Evolutionary conservation across 2,888 invertebrate genomes (phyloP), one percentile per base, ranked within the genome.

Genomic region (Nezara viridula): DNA sequence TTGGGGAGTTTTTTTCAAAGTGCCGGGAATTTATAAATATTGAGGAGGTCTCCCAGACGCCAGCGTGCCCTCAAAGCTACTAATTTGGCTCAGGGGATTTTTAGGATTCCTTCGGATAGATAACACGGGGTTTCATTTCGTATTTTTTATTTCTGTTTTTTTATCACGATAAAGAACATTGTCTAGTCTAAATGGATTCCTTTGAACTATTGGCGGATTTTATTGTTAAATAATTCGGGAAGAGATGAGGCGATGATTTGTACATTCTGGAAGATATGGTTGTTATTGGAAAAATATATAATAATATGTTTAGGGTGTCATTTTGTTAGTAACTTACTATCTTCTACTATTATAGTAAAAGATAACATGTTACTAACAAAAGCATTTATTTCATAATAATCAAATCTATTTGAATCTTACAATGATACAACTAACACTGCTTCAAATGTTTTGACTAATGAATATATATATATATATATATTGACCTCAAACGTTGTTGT

Each of bases 11-110:
- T 66, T 66, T 66, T 66, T 66, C 66, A 66, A 66, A 66, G 66
- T 32, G 66, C 66, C 66, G 66, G 66, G 66, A 66, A 66, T 66
- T 66, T 32, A 66, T 66, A 66, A 66, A 66, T 66, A 66, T 66
- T 66, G 66, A 66, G 32, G 66, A 66, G 66, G 19, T 32, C 66
- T 4, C 66, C 66, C 66, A 66, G 66, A 66, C 66, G 66, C 66
- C 66, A 66, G 66, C 19, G 7, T 32, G 16, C 66, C 19, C 66
- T 6, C 66, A 66, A 66, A 32, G 66, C 66, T 66, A 66, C 66
- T 66, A 66, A 66, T 66, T 66, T 66, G 66, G 66, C 66, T 19
- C 19, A 14, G 14, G 16, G 14, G 66, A 66, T 66, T 32, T 66
- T 66, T 66, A 1, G 66, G 32, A 66, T 66, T 66, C 66, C 66